These are phyloP conservation scores for Tetranychus piercei DNA, from an alignment of 2,888 invertebrate species.

Conservation along the genomic window DNA sequence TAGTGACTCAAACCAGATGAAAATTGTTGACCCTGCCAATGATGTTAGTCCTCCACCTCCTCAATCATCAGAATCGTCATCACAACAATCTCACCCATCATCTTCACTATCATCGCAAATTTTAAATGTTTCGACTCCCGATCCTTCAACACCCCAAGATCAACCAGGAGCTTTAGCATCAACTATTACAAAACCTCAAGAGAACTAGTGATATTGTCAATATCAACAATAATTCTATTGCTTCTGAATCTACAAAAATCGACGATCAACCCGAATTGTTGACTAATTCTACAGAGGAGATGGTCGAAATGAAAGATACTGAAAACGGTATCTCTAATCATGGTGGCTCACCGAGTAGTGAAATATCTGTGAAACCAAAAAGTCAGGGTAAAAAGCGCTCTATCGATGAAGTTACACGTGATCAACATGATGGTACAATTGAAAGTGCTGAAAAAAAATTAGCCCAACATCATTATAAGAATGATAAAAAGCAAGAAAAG, in stretches of 20 bases:
- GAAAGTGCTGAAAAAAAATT: neutral
- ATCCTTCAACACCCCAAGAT: neutral
- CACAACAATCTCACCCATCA: neutral
- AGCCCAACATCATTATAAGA: neutral
- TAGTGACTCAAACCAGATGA: neutral
- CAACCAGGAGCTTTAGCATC: neutral
- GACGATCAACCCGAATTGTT: neutral
- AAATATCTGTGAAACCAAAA: neutral
- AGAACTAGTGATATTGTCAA: neutral
- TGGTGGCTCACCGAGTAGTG: neutral
- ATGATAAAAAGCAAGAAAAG: conserved; percentile 26
- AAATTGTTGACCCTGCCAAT: neutral
- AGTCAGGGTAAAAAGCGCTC: neutral
- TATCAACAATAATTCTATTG: neutral
- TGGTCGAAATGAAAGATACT: neutral
- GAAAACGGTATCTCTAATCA: neutral
- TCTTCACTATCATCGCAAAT: neutral
- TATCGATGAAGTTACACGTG: neutral
- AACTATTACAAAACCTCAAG: neutral
- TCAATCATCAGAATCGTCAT: neutral
- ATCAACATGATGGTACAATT: neutral
- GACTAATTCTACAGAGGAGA: neutral
- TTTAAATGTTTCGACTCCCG: neutral
- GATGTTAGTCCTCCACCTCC: neutral
- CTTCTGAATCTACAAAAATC: neutral